A percentile compares a stretch with the other conserved stretches of the same genome.
Evolutionary conservation across 2,797 vertebrate genomes (phyloP).

Genomic region (Nyctalus aviator): DNA sequence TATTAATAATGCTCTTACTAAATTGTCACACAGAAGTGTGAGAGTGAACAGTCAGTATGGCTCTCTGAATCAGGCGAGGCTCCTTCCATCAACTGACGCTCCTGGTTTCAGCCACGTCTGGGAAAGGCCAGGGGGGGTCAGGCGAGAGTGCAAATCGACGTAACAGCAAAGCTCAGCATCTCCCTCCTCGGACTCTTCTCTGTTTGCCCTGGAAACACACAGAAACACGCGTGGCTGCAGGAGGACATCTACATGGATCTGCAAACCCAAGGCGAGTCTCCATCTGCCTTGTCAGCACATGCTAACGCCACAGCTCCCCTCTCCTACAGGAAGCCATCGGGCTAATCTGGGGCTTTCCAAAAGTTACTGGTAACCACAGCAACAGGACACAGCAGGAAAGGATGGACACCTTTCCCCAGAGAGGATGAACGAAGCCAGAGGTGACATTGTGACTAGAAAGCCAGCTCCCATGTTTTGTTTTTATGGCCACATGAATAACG

Average conservation of each 20-base stretch:
- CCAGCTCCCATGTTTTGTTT: not conserved
- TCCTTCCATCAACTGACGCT: not conserved
- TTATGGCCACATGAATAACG: not conserved
- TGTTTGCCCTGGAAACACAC: not conserved
- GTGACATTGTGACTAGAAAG: slow-evolving; percentile 4
- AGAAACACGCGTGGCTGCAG: not conserved
- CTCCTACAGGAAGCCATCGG: not conserved
- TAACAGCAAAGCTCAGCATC: not conserved
- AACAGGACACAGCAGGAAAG: not conserved
- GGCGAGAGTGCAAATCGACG: not conserved
- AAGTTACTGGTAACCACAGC: slow-evolving; percentile 5
- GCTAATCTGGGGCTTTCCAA: slow-evolving; percentile 27
- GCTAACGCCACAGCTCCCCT: not conserved
- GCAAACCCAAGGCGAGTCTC: not conserved
- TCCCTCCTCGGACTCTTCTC: not conserved
- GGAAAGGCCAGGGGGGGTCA: not conserved
- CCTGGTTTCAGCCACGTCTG: not conserved
- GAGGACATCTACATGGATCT: not conserved
- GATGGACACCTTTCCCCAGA: not conserved
- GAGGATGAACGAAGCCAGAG: not conserved
- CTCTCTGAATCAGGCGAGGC: not conserved
- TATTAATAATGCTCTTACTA: not conserved
- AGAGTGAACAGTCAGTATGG: slow-evolving; percentile 17
- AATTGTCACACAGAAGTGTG: not conserved
- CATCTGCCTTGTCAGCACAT: not conserved